phyloP scores from a whole-genome alignment of 2,797 vertebrate genomes.

The Halcyon leucocephala region DNA sequence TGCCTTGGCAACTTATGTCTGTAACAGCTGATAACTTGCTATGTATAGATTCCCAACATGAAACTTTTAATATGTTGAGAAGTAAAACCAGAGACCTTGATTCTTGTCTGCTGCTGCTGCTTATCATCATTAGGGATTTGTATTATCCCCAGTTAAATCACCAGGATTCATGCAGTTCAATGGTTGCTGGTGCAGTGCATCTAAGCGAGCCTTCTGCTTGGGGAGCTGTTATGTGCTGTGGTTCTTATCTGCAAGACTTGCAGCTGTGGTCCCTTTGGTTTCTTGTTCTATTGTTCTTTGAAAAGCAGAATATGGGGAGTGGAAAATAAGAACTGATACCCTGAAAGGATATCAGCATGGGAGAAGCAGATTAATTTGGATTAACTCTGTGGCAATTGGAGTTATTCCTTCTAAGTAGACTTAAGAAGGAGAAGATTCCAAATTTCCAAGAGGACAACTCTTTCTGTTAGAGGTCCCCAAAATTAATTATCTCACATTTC shows the following conservation, averaged over 20 bases:
- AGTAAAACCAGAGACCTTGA: not conserved
- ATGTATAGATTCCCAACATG: not conserved
- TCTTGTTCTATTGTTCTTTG: not conserved
- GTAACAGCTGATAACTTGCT: not conserved
- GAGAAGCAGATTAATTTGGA: constrained; percentile 20
- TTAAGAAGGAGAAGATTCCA: not conserved
- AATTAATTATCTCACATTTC: not conserved
- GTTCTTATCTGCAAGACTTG: not conserved
- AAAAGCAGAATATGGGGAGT: not conserved
- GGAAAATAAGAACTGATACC: not conserved
- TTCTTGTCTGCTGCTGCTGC: not conserved
- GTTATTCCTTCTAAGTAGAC: not conserved
- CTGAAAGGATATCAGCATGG: not conserved
- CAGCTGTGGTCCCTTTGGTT: not conserved
- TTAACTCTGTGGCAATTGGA: not conserved
- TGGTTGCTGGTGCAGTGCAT: not conserved
- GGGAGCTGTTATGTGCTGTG: not conserved
- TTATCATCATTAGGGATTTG: not conserved
- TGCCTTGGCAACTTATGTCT: not conserved
- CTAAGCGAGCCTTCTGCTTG: not conserved
- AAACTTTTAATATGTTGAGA: not conserved
- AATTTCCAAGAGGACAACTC: not conserved
- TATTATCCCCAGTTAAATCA: not conserved
- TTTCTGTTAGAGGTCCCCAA: not conserved
- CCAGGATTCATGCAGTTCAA: fast-evolving